phyloP scores from a whole-genome alignment of 2,797 vertebrate genomes.

The Sebastolobus alascanus region DNA sequence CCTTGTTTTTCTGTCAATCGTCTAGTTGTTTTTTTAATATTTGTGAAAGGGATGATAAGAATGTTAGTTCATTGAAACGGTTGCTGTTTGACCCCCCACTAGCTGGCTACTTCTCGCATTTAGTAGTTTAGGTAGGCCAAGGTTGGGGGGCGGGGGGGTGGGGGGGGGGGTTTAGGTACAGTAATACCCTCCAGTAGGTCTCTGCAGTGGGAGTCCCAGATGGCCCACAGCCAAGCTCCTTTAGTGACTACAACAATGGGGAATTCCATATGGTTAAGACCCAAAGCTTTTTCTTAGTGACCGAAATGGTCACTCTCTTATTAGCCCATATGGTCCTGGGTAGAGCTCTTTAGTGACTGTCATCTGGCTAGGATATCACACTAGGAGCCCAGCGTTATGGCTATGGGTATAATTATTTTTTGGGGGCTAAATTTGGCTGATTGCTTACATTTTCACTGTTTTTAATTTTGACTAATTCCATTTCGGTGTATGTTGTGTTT shows the following conservation, averaged over 20 bases:
- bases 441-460: neutral
- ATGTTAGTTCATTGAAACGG: neutral
- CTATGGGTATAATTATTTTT: neutral
- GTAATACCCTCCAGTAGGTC: conserved; percentile 48
- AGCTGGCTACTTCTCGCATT: neutral
- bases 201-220: conserved; percentile 56
- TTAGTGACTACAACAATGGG: conserved; percentile 34
- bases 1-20: neutral
- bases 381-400: neutral
- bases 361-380: neutral
- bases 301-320: conserved; percentile 52
- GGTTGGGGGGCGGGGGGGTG: neutral
- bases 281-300: conserved; percentile 67
- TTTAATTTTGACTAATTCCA: neutral
- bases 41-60: neutral
- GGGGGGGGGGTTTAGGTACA: conserved; percentile 28
- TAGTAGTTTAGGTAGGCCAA: neutral
- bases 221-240: conserved; percentile 68
- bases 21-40: neutral
- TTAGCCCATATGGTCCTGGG: conserved; percentile 55
- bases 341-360: conserved; percentile 44
- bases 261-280: conserved; percentile 65
- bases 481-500: neutral
- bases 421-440: neutral
- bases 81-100: neutral